These are phyloP conservation scores for Anthopleura xanthogrammica DNA, from an alignment of 92 coral and sea anemone species.

Conservation along the genomic window DNA sequence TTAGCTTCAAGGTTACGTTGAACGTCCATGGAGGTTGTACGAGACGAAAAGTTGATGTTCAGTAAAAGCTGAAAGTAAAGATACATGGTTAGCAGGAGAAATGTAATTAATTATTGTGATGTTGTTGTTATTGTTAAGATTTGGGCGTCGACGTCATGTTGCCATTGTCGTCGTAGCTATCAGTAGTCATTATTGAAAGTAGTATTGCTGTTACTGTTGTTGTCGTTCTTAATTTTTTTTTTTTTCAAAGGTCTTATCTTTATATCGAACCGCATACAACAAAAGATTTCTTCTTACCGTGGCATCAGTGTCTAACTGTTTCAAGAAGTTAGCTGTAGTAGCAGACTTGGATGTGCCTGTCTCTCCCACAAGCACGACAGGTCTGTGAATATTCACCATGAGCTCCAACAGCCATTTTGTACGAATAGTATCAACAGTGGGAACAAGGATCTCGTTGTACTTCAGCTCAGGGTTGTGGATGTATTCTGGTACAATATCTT, in stretches of 20 bases:
- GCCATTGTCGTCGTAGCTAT: neutral
- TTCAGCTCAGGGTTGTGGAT: slow-evolving; percentile 88
- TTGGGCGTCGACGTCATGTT: neutral
- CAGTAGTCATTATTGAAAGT: neutral
- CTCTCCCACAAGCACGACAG: slow-evolving; percentile 97
- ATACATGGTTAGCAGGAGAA: neutral
- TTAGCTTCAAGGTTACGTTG: slow-evolving; percentile 99
- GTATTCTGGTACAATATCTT: slow-evolving; percentile 91
- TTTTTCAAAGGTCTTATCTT: neutral
- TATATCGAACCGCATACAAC: neutral
- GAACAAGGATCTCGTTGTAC: slow-evolving; percentile 98
- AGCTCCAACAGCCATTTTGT: slow-evolving; percentile 97
- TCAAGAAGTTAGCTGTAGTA: slow-evolving; percentile 89
- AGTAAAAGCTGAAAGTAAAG: slow-evolving; percentile 63
- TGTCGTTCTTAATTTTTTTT: neutral
- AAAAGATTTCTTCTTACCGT: slow-evolving; percentile 52
- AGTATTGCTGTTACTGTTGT: neutral
- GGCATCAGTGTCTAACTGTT: slow-evolving; percentile 81
- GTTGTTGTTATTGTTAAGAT: neutral
- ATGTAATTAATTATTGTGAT: neutral
- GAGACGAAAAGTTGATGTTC: slow-evolving; percentile 97
- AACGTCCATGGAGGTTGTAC: slow-evolving; percentile 98
- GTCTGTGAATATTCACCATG: slow-evolving; percentile 89
- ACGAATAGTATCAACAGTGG: slow-evolving; percentile 98
- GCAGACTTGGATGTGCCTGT: slow-evolving; percentile 98